phyloP scores from a whole-genome alignment of 2,888 invertebrate genomes.

The Thera britannica region DNA sequence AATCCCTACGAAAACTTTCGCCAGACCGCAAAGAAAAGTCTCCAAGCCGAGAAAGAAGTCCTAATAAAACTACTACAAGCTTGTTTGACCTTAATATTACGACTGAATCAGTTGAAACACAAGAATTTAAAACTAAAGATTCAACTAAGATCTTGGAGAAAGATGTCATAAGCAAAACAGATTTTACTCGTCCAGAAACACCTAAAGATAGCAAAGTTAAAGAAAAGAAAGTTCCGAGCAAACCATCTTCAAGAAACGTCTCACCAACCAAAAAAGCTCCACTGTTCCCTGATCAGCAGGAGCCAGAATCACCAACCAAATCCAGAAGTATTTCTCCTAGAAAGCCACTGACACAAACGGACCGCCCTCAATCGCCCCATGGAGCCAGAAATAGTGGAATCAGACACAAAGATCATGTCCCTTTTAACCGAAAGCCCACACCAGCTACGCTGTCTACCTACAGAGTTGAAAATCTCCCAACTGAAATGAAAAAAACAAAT shows the following conservation, averaged over 20 bases:
- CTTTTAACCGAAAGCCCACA: slow-evolving; percentile 61
- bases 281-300: slow-evolving; percentile 46
- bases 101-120: slow-evolving; percentile 38
- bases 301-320: slow-evolving; percentile 57
- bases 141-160: slow-evolving; percentile 43
- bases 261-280: slow-evolving; percentile 69
- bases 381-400: slow-evolving; percentile 61
- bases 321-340: slow-evolving; percentile 72
- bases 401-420: slow-evolving; percentile 63
- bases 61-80: slow-evolving; percentile 60
- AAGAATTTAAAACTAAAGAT: slow-evolving; percentile 38
- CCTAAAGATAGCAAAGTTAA: slow-evolving; percentile 51
- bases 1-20: slow-evolving; percentile 71
- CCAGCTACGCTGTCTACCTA: slow-evolving; percentile 56
- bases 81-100: slow-evolving; percentile 60
- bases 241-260: slow-evolving; percentile 62
- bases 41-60: slow-evolving; percentile 61
- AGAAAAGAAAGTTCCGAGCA: slow-evolving; percentile 54
- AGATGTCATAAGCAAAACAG: slow-evolving; percentile 39
- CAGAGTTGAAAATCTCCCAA: slow-evolving; percentile 61
- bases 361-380: slow-evolving; percentile 71
- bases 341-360: slow-evolving; percentile 59
- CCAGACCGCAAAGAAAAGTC: slow-evolving; percentile 66
- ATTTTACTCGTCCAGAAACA: slow-evolving; percentile 40
- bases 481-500: slow-evolving; percentile 63